phyloP scores from a whole-genome alignment of 2,888 invertebrate genomes.

The Cartodere bifasciata region DNA sequence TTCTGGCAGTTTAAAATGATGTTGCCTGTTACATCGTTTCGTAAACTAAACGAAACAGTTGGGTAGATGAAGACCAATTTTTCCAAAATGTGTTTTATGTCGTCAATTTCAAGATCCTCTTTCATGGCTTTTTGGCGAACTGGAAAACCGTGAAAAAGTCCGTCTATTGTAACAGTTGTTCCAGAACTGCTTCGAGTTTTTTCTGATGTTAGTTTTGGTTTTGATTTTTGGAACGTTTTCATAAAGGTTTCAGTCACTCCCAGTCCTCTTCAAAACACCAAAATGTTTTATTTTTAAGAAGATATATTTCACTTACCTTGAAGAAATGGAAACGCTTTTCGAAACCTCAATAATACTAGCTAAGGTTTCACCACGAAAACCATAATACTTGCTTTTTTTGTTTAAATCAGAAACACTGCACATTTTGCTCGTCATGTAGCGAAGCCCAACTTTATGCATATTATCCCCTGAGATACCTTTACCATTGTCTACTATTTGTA shows the following conservation, averaged over 20 bases:
- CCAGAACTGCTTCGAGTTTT: slow-evolving; percentile 48
- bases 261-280: no score
- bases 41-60: slow-evolving; percentile 51
- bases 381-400: slow-evolving; percentile 42
- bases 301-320: slow-evolving; percentile 37
- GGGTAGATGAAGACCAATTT: slow-evolving; percentile 52
- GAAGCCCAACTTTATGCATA: slow-evolving; percentile 44
- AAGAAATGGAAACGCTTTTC: slow-evolving; percentile 44
- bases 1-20: slow-evolving; percentile 47
- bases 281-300: no score
- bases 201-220: slow-evolving; percentile 22
- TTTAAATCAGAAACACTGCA: slow-evolving; percentile 39
- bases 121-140: slow-evolving; percentile 46
- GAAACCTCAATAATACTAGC: slow-evolving; percentile 48
- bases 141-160: slow-evolving; percentile 49
- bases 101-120: slow-evolving; percentile 42
- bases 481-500: slow-evolving; percentile 73
- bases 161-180: slow-evolving; percentile 57
- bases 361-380: slow-evolving; percentile 56
- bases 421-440: slow-evolving; percentile 54
- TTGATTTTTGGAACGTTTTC: no score
- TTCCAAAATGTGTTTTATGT: slow-evolving; percentile 45
- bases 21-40: slow-evolving; percentile 49
- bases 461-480: slow-evolving; percentile 46
- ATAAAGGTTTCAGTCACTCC: no score